Evolutionary conservation across 2,888 invertebrate species (phyloP).

Genomic region (Cerceris rybyensis): DNA sequence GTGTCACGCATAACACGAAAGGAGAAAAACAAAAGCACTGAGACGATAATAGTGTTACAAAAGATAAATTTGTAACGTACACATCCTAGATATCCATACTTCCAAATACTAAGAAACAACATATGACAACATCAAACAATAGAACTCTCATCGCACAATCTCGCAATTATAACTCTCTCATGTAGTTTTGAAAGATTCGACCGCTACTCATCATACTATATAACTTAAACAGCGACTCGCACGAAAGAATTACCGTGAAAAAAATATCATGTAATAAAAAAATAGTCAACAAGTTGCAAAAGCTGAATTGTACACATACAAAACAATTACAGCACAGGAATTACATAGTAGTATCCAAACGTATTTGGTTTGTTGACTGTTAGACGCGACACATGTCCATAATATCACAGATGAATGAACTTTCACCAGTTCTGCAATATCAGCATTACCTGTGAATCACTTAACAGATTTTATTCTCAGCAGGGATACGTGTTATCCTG

Average conservation of each 20-base stretch:
- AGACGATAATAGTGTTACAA: conserved; percentile 32
- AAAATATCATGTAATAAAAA: conserved; percentile 33
- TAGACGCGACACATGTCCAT: conserved; percentile 44
- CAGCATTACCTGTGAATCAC: conserved; percentile 31
- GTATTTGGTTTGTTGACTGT: conserved; percentile 57
- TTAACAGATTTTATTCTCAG: conserved; percentile 25
- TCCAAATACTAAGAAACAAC: conserved; percentile 22
- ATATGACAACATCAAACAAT: neutral
- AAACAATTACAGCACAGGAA: conserved; percentile 46
- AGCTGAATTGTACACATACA: conserved; percentile 39
- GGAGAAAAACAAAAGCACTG: conserved; percentile 24
- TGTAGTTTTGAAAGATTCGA: conserved; percentile 3
- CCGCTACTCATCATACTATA: conserved; percentile 13
- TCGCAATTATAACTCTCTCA: conserved; percentile 36
- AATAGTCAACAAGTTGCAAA: conserved; percentile 27
- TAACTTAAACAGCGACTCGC: conserved; percentile 31
- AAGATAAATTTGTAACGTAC: conserved; percentile 17
- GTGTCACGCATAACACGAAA: conserved; percentile 5
- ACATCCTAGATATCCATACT: neutral
- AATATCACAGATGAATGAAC: conserved; percentile 74
- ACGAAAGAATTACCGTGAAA: conserved; percentile 16
- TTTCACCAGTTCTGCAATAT: conserved; percentile 45
- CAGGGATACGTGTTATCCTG: conserved; percentile 1
- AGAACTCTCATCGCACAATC: conserved; percentile 2
- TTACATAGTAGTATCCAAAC: conserved; percentile 51